Evolutionary conservation across 2,113 vertebrate genomes (phyloP).

Genomic region (Mastomys coucha): DNA sequence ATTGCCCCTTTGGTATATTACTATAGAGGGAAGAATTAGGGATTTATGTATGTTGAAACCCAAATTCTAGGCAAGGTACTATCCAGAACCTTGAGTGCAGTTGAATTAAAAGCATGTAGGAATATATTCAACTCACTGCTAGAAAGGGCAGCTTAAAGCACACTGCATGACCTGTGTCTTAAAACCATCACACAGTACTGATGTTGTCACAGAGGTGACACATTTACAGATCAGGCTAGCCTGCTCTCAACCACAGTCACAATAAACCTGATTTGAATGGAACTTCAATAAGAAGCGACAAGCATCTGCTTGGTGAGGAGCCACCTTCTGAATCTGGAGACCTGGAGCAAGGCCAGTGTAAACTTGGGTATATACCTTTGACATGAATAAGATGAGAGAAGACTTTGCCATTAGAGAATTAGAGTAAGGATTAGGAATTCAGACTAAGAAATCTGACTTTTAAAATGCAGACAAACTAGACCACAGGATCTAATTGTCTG

Average conservation of each 20-base stretch:
- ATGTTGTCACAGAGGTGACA: background rate
- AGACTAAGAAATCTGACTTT: background rate
- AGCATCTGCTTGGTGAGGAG: background rate
- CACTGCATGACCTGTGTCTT: fast-evolving
- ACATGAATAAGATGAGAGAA: background rate
- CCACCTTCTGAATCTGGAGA: background rate
- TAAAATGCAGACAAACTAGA: background rate
- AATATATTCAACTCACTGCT: background rate
- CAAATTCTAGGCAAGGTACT: background rate
- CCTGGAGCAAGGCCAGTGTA: too few species aligned
- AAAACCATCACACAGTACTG: fast-evolving
- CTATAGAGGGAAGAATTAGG: background rate
- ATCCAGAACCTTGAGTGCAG: background rate
- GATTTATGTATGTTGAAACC: background rate
- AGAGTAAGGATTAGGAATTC: background rate
- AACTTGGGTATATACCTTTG: background rate
- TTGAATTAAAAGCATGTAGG: fast-evolving
- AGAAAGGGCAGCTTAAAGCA: fast-evolving
- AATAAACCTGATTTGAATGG: background rate
- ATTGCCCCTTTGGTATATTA: background rate
- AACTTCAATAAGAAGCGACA: too few species aligned
- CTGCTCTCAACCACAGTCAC: background rate
- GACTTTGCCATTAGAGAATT: background rate
- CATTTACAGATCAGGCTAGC: background rate
- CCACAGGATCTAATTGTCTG: background rate